These are phyloP conservation scores for Phyllotreta cruciferae DNA, from an alignment of 2,888 invertebrate species.

Conservation along the genomic window DNA sequence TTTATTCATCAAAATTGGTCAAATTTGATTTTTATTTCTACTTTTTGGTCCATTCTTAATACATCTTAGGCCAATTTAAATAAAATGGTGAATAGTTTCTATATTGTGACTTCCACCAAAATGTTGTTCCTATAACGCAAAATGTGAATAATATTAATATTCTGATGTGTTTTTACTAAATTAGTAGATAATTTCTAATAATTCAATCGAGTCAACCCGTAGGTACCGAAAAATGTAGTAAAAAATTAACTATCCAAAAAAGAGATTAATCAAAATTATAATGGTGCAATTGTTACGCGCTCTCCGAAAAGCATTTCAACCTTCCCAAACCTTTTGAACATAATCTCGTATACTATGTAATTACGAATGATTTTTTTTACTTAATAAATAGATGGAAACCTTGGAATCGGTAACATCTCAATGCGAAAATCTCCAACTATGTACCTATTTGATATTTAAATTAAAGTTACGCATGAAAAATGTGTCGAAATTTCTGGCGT, in stretches of 20 bases:
- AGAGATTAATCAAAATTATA: neutral
- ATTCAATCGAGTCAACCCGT: no score
- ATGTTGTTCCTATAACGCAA: no score
- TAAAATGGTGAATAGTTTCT: no score
- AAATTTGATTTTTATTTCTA: neutral
- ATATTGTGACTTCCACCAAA: no score
- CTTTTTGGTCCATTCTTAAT: no score
- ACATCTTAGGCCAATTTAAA: no score
- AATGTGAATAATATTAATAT: no score
- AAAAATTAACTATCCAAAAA: neutral
- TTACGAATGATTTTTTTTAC: slow-evolving; percentile 11
- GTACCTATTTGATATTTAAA: slow-evolving; percentile 8
- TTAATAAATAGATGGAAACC: slow-evolving; percentile 15
- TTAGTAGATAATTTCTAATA: no score
- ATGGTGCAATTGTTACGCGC: neutral
- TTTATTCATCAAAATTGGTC: neutral
- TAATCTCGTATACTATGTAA: slow-evolving; percentile 9
- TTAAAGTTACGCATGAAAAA: slow-evolving; percentile 5
- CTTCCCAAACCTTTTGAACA: slow-evolving; percentile 17
- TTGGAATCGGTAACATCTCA: slow-evolving; percentile 21
- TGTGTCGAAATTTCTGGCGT: slow-evolving; percentile 6
- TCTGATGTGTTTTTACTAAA: no score
- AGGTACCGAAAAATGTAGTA: neutral
- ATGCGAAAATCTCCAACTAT: slow-evolving; percentile 14
- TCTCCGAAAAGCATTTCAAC: slow-evolving; percentile 1